Base-by-base conservation (phyloP, 2,113 vertebrate genomes). In the Malaclemys terrapin region DNA sequence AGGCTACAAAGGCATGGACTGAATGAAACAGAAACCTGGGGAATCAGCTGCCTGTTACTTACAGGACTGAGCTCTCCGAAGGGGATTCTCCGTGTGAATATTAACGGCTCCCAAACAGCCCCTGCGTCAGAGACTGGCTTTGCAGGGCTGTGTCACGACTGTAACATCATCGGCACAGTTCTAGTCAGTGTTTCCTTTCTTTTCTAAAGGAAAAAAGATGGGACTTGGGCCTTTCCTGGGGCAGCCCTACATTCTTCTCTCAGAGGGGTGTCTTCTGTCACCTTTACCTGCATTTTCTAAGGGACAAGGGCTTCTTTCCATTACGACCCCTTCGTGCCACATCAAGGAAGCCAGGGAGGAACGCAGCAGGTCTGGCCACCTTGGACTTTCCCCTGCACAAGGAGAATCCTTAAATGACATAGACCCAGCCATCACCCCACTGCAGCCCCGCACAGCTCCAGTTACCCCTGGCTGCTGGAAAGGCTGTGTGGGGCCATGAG, bases 401-500 rank as follows among this genome's bases (percentile, higher is more conserved):
- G 1, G 0, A 0, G 6, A 10, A 10, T 35, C 42, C 65, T 5
- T 76, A n/a, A 6, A 27, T 62, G 57, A 14, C 57, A 29, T 14
- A 31, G 57, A 59, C 12, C 57, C 57, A 59, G 57, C 57, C 27
- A 57, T 57, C 56, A 52, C 52, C 72, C 52, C 72, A 5, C 56
- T 0, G 0, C 62, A 69, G n/a, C 20, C 49, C 47, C 45, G 4
- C 80, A 1, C 0, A 0, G 80, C 14, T 31, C 20, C 2, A 2
- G 22, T 59, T 75, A 79, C 38, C 38, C 1, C 0, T 56, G 22
- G 1, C 27, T 0, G 3, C 10, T 14, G 3, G 13, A 50, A 10
- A 3, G 16, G 45, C 54, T 9, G 57, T 3, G 11, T 59, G 49
- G 3, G 57, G 27, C 57, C 57, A 59, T 29, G 57, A 59, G 27